These are phyloP conservation scores for Turnix velox DNA, from an alignment of 2,113 vertebrate genomes.

Conservation along the genomic window DNA sequence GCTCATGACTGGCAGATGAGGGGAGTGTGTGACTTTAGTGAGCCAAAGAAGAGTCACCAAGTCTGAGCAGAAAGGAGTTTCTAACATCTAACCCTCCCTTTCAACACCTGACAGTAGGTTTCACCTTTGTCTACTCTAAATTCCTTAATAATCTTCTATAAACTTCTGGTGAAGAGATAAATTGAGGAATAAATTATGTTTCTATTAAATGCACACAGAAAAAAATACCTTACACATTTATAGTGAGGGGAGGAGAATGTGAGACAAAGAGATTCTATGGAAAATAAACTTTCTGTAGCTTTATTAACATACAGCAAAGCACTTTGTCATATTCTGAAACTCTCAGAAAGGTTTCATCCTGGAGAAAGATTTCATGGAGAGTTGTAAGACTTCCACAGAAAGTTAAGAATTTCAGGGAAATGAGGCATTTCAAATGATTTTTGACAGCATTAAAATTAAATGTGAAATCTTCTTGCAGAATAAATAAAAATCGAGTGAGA, in stretches of 20 bases:
- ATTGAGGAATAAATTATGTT: neutral
- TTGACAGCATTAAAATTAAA: neutral
- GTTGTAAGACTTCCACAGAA: neutral
- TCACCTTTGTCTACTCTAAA: neutral
- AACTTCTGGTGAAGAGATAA: neutral
- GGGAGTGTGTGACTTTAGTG: neutral
- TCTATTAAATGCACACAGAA: neutral
- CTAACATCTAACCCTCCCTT: neutral
- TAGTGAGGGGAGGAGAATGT: neutral
- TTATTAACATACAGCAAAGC: neutral
- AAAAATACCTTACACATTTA: neutral
- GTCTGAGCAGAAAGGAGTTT: neutral
- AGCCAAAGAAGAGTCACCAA: neutral
- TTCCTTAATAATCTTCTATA: neutral
- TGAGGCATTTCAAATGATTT: neutral
- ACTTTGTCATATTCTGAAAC: neutral
- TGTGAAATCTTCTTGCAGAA: neutral
- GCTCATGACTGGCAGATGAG: neutral
- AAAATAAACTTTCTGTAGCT: neutral
- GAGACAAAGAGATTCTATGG: neutral
- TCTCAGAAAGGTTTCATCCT: neutral
- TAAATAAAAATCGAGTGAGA: neutral
- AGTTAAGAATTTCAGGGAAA: neutral
- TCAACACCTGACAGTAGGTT: neutral
- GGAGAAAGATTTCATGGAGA: neutral